Percentiles rank a stretch among this genome's conserved stretches.
These are phyloP conservation scores for Conistra vaccinii DNA, from an alignment of 2,888 invertebrate genomes.

Conservation along the genomic window DNA sequence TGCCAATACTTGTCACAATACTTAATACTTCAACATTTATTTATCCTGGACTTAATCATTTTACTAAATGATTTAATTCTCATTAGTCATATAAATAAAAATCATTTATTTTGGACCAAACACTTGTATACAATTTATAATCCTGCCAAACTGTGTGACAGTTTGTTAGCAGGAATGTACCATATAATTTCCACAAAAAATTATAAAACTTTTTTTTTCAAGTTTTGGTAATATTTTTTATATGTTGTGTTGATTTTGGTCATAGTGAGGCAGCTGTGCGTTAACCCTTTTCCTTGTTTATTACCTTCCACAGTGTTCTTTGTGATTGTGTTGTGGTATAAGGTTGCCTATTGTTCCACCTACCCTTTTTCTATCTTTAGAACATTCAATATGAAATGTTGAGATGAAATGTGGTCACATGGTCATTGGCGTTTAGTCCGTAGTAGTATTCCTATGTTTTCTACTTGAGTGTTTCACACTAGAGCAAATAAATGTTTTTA, in stretches of 20 bases:
- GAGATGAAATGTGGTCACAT: neutral
- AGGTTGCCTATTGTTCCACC: slow-evolving; percentile 1
- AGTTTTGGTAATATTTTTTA: neutral
- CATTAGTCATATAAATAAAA: neutral
- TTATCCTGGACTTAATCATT: neutral
- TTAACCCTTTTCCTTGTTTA: slow-evolving; percentile 14
- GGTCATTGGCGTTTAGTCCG: neutral
- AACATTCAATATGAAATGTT: slow-evolving; percentile 8
- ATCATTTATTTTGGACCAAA: no score
- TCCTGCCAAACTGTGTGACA: no score
- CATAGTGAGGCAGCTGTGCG: neutral
- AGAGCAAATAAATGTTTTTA: neutral
- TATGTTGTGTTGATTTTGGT: neutral
- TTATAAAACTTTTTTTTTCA: no score
- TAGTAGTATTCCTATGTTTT: neutral
- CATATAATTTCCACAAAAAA: neutral
- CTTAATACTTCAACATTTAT: neutral
- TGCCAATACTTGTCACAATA: no score
- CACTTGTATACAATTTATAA: no score
- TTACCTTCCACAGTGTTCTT: neutral
- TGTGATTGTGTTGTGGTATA: neutral
- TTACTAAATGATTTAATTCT: neutral
- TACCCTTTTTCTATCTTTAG: neutral
- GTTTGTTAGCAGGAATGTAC: no score
- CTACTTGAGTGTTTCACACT: neutral